Base-by-base conservation (phyloP, 2,888 invertebrate species). In the Nomada fabriciana region DNA sequence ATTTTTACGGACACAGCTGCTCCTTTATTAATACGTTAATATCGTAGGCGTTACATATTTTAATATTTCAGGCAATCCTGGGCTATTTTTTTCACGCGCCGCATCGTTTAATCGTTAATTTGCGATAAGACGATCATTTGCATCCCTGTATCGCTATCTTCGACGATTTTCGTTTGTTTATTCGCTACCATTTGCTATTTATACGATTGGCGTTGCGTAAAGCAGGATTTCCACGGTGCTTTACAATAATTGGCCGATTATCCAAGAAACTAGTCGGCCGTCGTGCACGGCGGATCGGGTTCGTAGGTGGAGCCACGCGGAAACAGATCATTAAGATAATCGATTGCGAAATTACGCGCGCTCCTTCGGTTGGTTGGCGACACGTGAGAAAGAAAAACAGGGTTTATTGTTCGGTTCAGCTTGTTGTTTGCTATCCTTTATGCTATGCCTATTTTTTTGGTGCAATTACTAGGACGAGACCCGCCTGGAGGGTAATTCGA, bases 301-400 rank as follows among this genome's bases (percentile, higher is more conserved):
- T 55, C 63, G 64, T 77, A 69, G 75, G 69, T 78, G 77, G 83
- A 76, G 72, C 61, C n/a, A 70, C 52, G 60, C 78, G 83, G 83
- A 83, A 83, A 69, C 69, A 15, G 69, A 74, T 83, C 75, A 65
- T 83, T 83, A 82, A 76, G 75, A 78, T 82, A 83, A 83, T 78
- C 72, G 82, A 78, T 76, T 53, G 75, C 65, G 69, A 65, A 69
- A 76, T 80, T 73, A 75, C 64, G 50, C 11, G 43, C 61, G 59
- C 75, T 72, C 59, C 68, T 80, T 76, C 63, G 80, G 55, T 65
- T 50, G 20, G 59, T 9, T 3, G 43, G 57, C 42, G 74, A 60
- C 43, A 18, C 69, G 64, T 42, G 76, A 52, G 68, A 63, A 57
- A 43, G 52, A 65, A 71, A 55, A 25, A 15, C 47, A n/a, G 50